Conservation (phyloP, 2,888 invertebrate genomes). For the Temnothorax unifasciatus region DNA sequence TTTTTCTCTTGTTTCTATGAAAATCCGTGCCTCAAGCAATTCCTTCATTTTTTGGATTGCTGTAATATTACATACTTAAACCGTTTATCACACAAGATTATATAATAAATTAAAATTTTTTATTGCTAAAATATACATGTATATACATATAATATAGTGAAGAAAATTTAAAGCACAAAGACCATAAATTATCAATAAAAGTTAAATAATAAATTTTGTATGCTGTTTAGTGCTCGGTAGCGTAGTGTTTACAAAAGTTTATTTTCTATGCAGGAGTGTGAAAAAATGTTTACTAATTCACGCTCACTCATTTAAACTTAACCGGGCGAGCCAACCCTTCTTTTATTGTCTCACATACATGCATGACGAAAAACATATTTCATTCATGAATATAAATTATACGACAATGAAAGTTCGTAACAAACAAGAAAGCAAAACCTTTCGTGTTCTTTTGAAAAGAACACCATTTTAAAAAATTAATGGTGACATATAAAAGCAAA, state of each 20-base stretch:
- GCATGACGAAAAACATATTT: constrained; percentile 48
- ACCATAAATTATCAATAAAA: constrained; percentile 19
- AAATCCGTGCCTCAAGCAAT: background rate
- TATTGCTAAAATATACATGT: background rate
- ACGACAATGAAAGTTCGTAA: constrained; percentile 16
- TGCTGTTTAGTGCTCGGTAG: background rate
- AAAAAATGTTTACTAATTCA: constrained; percentile 47
- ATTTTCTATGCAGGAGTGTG: constrained; percentile 41
- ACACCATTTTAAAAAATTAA: constrained; percentile 17
- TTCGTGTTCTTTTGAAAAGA: background rate
- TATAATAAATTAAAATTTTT: background rate
- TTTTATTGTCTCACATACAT: constrained; percentile 29
- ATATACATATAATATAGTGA: background rate
- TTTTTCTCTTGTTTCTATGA: background rate
- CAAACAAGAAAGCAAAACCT: constrained; percentile 6
- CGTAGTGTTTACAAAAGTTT: constrained; percentile 19
- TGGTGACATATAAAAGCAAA: background rate
- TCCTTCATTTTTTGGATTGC: background rate
- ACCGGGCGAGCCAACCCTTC: constrained; percentile 21
- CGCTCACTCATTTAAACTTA: constrained; percentile 37
- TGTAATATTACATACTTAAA: background rate
- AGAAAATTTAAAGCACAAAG: background rate
- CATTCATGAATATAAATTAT: constrained; percentile 44
- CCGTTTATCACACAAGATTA: background rate
- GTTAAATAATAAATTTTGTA: constrained; percentile 37